These are phyloP conservation scores for Drosophila bifasciata DNA, from an alignment of 1,140 invertebrate genomes.

Conservation along the genomic window DNA sequence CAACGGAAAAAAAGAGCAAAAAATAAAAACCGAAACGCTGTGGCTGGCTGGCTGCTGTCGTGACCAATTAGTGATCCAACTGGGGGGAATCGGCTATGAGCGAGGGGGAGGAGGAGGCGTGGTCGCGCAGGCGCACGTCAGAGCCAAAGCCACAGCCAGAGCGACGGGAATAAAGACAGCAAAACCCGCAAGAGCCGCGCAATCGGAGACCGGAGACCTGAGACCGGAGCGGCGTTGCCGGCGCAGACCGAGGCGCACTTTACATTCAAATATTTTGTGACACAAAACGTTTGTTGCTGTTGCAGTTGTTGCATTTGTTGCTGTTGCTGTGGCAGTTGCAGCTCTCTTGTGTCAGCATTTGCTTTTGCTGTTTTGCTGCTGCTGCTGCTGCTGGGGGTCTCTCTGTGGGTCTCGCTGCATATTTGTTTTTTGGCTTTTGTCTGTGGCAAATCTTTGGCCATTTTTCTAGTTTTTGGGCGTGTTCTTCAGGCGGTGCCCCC, in stretches of 20 bases:
- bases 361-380: slow-evolving; percentile 18
- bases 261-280: slow-evolving; percentile 82
- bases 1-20: slow-evolving; percentile 27
- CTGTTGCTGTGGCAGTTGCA: slow-evolving; percentile 9
- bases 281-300: slow-evolving; percentile 72
- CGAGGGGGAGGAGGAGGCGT: slow-evolving; percentile 30
- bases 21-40: slow-evolving; percentile 40
- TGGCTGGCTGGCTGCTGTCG: slow-evolving; percentile 66
- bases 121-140: slow-evolving; percentile 74
- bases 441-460: slow-evolving; percentile 58
- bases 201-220: slow-evolving; percentile 43
- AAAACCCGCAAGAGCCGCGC: slow-evolving; percentile 20
- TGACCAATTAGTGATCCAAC: slow-evolving; percentile 77
- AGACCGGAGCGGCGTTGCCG: no score
- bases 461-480: slow-evolving; percentile 59
- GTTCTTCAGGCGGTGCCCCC: slow-evolving; percentile 30
- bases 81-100: slow-evolving; percentile 44
- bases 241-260: slow-evolving; percentile 63
- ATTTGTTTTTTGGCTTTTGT: slow-evolving; percentile 68
- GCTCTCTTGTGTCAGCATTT: slow-evolving; percentile 13
- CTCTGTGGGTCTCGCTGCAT: slow-evolving; percentile 42
- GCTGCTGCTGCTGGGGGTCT: slow-evolving; percentile 36
- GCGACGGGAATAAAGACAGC: slow-evolving; percentile 72
- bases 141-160: slow-evolving; percentile 36
- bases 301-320: slow-evolving; percentile 31